Conservation (phyloP, 2,888 invertebrate species). For the Rhaphigaster nebulosa region DNA sequence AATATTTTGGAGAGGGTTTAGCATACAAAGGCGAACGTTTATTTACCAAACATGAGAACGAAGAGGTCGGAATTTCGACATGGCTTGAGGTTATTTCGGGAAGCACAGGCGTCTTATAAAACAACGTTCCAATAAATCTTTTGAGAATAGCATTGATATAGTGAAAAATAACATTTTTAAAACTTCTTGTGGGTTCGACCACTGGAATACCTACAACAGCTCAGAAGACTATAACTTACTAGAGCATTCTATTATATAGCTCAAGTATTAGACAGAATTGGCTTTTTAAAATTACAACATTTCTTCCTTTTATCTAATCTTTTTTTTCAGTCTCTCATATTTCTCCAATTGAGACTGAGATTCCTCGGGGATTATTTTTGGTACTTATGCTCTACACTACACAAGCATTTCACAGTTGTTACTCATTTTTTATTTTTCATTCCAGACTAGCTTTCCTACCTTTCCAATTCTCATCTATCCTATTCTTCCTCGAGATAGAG, state of each 20-base stretch:
- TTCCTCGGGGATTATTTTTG: no score
- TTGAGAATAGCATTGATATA: not conserved
- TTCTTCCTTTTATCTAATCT: no score
- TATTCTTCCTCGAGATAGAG: no score
- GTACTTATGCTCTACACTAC: no score
- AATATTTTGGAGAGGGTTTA: slow-evolving; percentile 3
- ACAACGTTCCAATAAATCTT: not conserved
- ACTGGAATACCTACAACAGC: not conserved
- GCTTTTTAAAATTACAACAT: no score
- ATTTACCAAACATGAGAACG: not conserved
- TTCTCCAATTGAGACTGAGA: no score
- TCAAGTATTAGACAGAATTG: not conserved
- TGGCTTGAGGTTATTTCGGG: not conserved
- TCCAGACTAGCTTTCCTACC: no score
- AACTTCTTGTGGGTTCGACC: not conserved
- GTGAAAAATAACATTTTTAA: not conserved
- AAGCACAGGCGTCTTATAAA: not conserved
- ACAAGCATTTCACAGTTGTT: no score
- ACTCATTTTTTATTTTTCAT: no score
- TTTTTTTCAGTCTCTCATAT: no score
- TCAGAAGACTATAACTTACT: not conserved
- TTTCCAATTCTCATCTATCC: no score
- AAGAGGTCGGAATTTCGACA: not conserved
- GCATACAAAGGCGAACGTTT: not conserved
- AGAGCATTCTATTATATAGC: not conserved